Conservation (phyloP, 92 coral and sea anemone genomes). For the Phenganax marumi region DNA sequence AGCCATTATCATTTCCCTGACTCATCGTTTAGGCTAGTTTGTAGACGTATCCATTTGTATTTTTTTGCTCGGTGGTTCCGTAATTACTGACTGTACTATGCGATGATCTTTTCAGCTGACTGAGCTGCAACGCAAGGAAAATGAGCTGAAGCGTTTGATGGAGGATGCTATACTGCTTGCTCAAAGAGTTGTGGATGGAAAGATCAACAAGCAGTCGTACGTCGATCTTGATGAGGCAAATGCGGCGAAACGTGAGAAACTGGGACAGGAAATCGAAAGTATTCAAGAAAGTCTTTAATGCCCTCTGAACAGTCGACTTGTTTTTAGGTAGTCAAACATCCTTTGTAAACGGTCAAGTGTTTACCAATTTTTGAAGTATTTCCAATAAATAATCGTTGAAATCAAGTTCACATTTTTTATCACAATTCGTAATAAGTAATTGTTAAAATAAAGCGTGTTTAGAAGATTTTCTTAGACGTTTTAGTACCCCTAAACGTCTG, state of each 20-base stretch:
- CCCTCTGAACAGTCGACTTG: background rate
- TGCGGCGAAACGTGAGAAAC: constrained; percentile 81
- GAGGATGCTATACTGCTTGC: constrained; percentile 90
- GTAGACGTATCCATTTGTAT: background rate
- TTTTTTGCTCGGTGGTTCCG: too few relatives aligned
- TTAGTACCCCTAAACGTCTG: too few relatives aligned
- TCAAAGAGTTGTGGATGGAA: constrained; percentile 87
- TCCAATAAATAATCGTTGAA: constrained; percentile 1
- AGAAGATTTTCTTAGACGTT: too few relatives aligned
- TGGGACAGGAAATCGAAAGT: constrained; percentile 80
- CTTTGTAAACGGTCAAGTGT: background rate
- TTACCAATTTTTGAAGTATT: constrained; percentile 8
- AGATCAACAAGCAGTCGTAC: constrained; percentile 82
- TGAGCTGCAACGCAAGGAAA: constrained; percentile 94
- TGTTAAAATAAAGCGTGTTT: too few relatives aligned
- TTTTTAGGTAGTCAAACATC: constrained; percentile 6
- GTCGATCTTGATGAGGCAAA: constrained; percentile 76
- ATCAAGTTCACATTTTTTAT: background rate
- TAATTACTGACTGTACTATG: background rate
- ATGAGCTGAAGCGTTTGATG: constrained; percentile 78
- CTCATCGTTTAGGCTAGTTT: background rate
- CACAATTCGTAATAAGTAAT: too few relatives aligned
- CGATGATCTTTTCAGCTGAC: constrained; percentile 55
- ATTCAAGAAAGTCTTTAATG: constrained; percentile 47
- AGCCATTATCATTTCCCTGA: background rate